Evolutionary conservation across 2,888 invertebrate genomes (phyloP), one percentile per base, ranked within the genome.

Genomic region (Drosophila multiciliata): DNA sequence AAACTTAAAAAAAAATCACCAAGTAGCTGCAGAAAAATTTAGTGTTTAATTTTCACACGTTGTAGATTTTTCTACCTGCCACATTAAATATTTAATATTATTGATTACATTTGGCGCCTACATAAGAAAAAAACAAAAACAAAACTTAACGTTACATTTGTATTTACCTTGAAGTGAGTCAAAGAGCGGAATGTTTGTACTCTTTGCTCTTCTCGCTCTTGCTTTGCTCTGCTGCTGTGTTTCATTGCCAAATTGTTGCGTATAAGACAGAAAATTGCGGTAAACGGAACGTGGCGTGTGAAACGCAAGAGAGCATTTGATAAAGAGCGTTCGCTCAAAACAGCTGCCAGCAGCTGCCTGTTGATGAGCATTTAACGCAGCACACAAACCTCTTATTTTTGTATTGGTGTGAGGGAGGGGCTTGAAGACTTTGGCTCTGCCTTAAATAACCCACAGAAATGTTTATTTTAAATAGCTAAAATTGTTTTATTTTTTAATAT

Each of bases 71-170:
- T 82, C 64, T 72, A 88, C 83, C 85, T 86, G 88, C 20, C 78
- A 67, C 82, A 91, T 92, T 91, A 91, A 91, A 92, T 92, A 91
- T 92, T 92, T 90, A 92, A 91, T 89, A 92, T 91, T 91, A 91
- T 91, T 91, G 91, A 91, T 91, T 91, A 86, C 90, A 89, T 82
- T 88, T 90, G 72, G 78, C 68, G 65, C 66, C 60, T 35, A 54
- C 73, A 52, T 58, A 69, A 54, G 45, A 74, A 70, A 66, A 57
- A 78, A 75, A 74, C 69, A 89, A 68, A 64, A 54, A 78, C 73
- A 82, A 71, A 89, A 73, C 79, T 78, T 62, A 76, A 80, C 81
- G 89, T 83, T 86, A 88, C 89, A 74, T 88, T 23, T 84, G 89
- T 88, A 83, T 86, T 86, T 64, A 90, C 88, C 90, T 67, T 63